phyloP scores from a whole-genome alignment of 2,113 vertebrate genomes.

The Cathartes aura region DNA sequence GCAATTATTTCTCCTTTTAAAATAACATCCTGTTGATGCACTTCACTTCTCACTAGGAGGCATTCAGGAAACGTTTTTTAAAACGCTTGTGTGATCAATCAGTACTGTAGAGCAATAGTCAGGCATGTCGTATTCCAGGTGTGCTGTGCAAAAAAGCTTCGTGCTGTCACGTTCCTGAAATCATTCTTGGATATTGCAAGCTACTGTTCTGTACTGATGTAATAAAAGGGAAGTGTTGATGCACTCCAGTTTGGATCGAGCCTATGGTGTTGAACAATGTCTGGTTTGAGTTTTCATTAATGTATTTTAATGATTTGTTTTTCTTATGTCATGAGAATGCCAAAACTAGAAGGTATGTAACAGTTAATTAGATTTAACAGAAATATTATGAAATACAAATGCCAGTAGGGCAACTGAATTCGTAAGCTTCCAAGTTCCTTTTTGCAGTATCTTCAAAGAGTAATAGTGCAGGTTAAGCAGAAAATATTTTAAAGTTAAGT shows the following conservation, averaged over 20 bases:
- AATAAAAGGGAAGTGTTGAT: not conserved
- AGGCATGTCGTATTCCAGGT: not conserved
- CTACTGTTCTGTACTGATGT: not conserved
- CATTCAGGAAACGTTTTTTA: constrained; percentile 16
- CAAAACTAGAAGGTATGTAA: not conserved
- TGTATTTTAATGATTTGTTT: not conserved
- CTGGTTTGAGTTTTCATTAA: not conserved
- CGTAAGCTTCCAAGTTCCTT: not conserved
- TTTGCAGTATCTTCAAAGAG: not conserved
- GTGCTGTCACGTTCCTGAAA: not conserved
- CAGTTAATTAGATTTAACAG: not conserved
- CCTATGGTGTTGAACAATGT: not conserved
- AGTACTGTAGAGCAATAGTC: not conserved
- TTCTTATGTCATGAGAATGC: not conserved
- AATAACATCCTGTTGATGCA: constrained; percentile 43
- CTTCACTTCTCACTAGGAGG: constrained; percentile 30
- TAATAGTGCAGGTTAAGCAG: not conserved
- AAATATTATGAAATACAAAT: not conserved
- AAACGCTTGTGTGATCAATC: not conserved
- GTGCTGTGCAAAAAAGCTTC: not conserved
- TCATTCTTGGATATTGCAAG: not conserved
- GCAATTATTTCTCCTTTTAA: constrained; percentile 57
- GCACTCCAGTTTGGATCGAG: not conserved
- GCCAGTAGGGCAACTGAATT: not conserved
- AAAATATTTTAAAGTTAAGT: not conserved